A percentile compares a stretch with the other conserved stretches of the same genome.
phyloP scores from a whole-genome alignment of 2,113 vertebrate species.

The Lethenteron reissneri region DNA sequence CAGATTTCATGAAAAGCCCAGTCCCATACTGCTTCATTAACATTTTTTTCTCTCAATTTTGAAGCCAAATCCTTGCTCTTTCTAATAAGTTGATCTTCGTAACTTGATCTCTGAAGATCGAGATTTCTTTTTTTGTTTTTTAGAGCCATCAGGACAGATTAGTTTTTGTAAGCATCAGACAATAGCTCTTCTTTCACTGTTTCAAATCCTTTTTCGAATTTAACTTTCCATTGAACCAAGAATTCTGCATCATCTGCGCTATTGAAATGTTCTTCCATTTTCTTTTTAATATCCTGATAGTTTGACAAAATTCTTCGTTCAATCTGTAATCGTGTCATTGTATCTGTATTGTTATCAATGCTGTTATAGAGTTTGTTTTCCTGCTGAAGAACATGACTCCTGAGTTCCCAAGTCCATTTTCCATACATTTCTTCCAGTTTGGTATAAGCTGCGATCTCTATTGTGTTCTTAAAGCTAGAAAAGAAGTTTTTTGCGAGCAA shows the following conservation, averaged over 20 bases:
- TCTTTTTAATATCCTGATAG: slow-evolving; percentile 9
- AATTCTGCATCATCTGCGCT: slow-evolving; percentile 18
- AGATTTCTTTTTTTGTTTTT: slow-evolving; percentile 14
- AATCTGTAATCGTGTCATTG: not conserved
- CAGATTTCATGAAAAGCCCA: slow-evolving; percentile 15
- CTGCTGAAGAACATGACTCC: slow-evolving; percentile 16
- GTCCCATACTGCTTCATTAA: slow-evolving; percentile 9
- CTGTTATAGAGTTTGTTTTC: slow-evolving; percentile 18
- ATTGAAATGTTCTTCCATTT: slow-evolving; percentile 17
- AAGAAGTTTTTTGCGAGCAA: slow-evolving; percentile 24
- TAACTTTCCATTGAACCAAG: slow-evolving; percentile 18
- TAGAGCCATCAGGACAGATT: slow-evolving; percentile 10
- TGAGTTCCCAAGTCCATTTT: slow-evolving; percentile 20
- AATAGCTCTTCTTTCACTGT: slow-evolving; percentile 15
- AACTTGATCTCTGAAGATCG: slow-evolving; percentile 10
- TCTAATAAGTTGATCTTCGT: slow-evolving; percentile 15
- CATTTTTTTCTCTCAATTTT: slow-evolving; percentile 13
- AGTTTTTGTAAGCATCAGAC: slow-evolving; percentile 12
- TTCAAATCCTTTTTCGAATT: slow-evolving; percentile 12
- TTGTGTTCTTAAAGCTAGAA: slow-evolving; percentile 25
- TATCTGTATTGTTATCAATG: slow-evolving; percentile 14
- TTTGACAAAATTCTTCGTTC: slow-evolving; percentile 8
- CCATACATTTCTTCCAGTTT: slow-evolving; percentile 16
- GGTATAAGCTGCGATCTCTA: slow-evolving; percentile 19
- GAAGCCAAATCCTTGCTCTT: slow-evolving; percentile 15